phyloP scores from a whole-genome alignment of 2,797 vertebrate genomes.

The Tinamus major region DNA sequence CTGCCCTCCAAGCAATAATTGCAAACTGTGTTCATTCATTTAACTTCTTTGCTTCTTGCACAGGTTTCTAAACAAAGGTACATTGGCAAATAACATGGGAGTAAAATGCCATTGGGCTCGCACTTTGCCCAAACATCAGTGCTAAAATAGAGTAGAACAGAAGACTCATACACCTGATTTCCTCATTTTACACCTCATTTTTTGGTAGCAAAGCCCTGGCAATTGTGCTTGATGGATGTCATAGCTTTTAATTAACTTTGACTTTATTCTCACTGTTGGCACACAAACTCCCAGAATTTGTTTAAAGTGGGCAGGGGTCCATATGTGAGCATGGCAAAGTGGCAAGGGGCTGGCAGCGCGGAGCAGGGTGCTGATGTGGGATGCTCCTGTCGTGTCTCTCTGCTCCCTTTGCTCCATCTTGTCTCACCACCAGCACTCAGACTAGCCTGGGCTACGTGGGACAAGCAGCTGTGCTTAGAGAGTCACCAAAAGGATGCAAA shows the following conservation, averaged over 20 bases:
- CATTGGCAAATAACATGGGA: background rate
- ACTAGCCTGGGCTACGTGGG: background rate
- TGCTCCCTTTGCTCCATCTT: background rate
- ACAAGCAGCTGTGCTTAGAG: rapidly evolving
- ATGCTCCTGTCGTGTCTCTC: rapidly evolving
- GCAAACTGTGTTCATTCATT: background rate
- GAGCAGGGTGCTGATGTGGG: background rate
- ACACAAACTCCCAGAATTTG: rapidly evolving
- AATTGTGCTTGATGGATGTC: background rate
- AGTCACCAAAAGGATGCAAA: rapidly evolving
- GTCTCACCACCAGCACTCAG: rapidly evolving
- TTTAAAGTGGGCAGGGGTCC: rapidly evolving
- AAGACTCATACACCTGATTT: background rate
- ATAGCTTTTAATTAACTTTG: background rate
- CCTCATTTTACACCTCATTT: too few species aligned
- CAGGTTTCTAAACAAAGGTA: constrained; percentile 16
- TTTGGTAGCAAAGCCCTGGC: background rate
- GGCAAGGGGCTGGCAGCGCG: background rate
- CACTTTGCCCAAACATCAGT: background rate
- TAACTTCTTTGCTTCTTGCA: constrained; percentile 1
- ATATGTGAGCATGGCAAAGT: rapidly evolving
- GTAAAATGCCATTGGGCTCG: background rate
- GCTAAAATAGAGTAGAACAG: background rate
- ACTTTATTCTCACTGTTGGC: background rate
- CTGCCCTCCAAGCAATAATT: constrained; percentile 46